These are phyloP conservation scores for Irena cyanogastra DNA, from an alignment of 2,113 vertebrate genomes.

Conservation along the genomic window DNA sequence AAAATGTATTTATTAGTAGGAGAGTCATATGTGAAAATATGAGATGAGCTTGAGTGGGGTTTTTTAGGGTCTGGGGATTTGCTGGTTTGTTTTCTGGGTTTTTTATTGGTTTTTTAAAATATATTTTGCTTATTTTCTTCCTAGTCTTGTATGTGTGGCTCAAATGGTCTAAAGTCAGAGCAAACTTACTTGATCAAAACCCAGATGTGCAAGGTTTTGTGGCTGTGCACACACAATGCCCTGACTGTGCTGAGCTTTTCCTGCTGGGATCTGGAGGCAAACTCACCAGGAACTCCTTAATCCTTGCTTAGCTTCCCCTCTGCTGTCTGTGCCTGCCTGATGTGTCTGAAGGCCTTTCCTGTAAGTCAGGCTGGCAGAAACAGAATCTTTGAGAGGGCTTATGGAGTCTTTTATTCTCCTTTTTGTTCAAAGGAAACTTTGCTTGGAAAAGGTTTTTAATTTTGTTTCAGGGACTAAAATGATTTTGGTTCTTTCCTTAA, in stretches of 20 bases:
- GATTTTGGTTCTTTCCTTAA: not conserved
- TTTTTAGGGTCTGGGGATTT: not conserved
- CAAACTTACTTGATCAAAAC: not conserved
- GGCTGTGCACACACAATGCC: not conserved
- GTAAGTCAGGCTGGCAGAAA: not conserved
- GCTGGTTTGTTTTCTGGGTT: too few species aligned
- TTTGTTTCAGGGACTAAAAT: not conserved
- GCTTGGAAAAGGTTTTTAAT: not conserved
- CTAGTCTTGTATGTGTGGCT: not conserved
- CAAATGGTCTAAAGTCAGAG: not conserved
- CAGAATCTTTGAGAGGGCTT: not conserved
- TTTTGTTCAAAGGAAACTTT: not conserved
- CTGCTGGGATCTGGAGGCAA: not conserved
- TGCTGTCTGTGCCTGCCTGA: not conserved
- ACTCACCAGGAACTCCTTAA: not conserved
- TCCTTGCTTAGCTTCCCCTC: not conserved
- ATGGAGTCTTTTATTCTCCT: not conserved
- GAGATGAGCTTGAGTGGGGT: not conserved
- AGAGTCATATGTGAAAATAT: not conserved
- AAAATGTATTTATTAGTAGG: not conserved
- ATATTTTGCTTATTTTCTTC: not conserved
- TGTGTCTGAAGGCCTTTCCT: not conserved
- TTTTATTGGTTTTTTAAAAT: not conserved
- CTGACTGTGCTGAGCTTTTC: not conserved
- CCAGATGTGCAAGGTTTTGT: not conserved